A percentile compares a stretch with the other conserved stretches of the same genome.
Conservation (phyloP, 2,113 vertebrate species). For the Burhinus oedicnemus region DNA sequence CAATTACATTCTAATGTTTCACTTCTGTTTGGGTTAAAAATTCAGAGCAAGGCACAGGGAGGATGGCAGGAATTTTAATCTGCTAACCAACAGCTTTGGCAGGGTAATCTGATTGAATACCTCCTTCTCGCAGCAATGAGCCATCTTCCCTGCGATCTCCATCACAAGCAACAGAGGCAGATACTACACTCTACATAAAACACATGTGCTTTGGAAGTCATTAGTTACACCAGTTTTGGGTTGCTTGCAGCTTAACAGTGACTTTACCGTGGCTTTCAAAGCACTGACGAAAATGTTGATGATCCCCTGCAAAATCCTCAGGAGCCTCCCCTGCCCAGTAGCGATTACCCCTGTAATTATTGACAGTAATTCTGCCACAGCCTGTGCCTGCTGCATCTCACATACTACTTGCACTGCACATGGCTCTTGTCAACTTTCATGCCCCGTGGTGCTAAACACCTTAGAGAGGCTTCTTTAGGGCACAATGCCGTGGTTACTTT, state of each 20-base stretch:
- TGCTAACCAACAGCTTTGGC: not conserved
- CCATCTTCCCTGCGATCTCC: not conserved
- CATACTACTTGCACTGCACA: rapidly evolving
- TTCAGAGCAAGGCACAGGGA: not conserved
- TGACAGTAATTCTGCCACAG: not conserved
- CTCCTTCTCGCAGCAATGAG: not conserved
- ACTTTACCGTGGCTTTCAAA: not conserved
- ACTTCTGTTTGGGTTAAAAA: not conserved
- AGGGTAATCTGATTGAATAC: not conserved
- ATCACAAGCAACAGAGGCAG: not conserved
- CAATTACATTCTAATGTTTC: rapidly evolving
- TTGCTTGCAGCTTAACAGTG: not conserved
- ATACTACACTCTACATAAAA: not conserved
- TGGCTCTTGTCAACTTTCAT: not conserved
- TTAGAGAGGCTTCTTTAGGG: not conserved
- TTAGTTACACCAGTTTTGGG: not conserved
- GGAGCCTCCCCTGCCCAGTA: not conserved
- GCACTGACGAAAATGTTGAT: not conserved
- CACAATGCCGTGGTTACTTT: not conserved
- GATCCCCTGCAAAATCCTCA: not conserved
- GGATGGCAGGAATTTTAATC: not conserved
- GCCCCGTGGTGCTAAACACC: not conserved
- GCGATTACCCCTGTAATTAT: not conserved
- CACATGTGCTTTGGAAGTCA: not conserved
- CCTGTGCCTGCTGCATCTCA: not conserved